Percentiles rank a stretch among this genome's conserved stretches.
These are phyloP conservation scores for Theretra japonica DNA, from an alignment of 2,888 invertebrate species.

Conservation along the genomic window DNA sequence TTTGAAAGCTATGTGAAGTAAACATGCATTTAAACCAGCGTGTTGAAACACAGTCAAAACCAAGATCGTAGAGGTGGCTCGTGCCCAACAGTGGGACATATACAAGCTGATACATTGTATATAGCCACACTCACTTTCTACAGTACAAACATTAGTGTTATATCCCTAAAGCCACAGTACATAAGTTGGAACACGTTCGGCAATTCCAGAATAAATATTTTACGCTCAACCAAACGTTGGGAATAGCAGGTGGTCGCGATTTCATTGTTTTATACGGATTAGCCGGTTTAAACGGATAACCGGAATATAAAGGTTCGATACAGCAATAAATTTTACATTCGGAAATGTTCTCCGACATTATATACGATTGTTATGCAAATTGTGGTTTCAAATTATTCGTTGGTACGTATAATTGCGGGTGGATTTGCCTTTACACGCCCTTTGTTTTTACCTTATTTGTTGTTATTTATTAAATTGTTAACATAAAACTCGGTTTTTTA, in stretches of 20 bases:
- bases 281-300: not conserved
- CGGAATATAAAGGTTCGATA: not conserved
- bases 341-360: not conserved
- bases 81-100: too few species aligned
- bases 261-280: conserved; percentile 19
- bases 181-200: not conserved
- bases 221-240: conserved; percentile 5
- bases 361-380: conserved; percentile 10
- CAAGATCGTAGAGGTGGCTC: too few species aligned
- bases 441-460: not conserved
- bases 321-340: conserved; percentile 1
- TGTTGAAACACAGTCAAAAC: too few species aligned
- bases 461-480: not conserved
- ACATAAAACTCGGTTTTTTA: not conserved
- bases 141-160: not conserved
- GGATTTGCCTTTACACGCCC: not conserved
- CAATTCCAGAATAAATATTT: conserved; percentile 13
- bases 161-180: conserved; percentile 4
- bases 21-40: too few species aligned
- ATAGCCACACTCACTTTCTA: not conserved
- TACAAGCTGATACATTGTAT: too few species aligned
- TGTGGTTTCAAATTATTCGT: not conserved
- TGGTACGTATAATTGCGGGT: not conserved
- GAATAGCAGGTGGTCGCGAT: conserved; percentile 9
- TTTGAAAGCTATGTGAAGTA: too few species aligned